phyloP scores from a whole-genome alignment of 92 coral and sea anemone genomes.

The Epizoanthus illoricatus region DNA sequence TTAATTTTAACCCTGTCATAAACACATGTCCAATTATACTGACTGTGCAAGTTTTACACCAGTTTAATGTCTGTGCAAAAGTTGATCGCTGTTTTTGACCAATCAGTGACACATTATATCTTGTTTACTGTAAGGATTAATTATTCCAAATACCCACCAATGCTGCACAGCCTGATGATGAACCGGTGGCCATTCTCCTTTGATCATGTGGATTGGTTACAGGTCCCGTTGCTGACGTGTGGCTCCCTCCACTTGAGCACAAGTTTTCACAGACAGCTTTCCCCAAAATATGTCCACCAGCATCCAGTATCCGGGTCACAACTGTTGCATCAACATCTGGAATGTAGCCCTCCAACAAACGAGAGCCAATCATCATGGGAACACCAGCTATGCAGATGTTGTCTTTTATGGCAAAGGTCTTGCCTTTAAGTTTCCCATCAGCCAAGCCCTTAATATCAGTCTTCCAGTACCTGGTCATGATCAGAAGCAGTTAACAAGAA shows the following conservation, averaged over 20 bases:
- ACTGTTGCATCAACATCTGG: too few species aligned
- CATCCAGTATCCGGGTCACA: conserved; percentile 55
- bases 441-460: conserved; percentile 58
- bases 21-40: too few species aligned
- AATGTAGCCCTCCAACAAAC: conserved; percentile 53
- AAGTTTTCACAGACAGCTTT: conserved; percentile 68
- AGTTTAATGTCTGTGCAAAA: too few species aligned
- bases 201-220: conserved; percentile 61
- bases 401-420: conserved; percentile 45
- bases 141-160: too few species aligned
- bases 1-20: too few species aligned
- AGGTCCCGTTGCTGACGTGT: conserved; percentile 70
- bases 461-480: conserved; percentile 27
- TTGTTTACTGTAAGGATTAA: too few species aligned
- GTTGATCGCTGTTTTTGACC: too few species aligned
- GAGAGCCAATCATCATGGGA: conserved; percentile 83
- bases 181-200: conserved; percentile 65
- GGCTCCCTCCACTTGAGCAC: conserved; percentile 61
- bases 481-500: too few species aligned
- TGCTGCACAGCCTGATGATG: conserved; percentile 75
- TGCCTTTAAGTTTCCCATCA: conserved; percentile 59
- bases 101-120: too few species aligned
- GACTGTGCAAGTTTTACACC: too few species aligned
- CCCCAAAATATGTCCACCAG: conserved; percentile 64
- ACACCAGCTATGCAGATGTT: conserved; percentile 55